Evolutionary conservation across 1,140 invertebrate genomes (phyloP), one percentile per base, ranked within the genome.

Genomic region (Hylyphantes graminicola): DNA sequence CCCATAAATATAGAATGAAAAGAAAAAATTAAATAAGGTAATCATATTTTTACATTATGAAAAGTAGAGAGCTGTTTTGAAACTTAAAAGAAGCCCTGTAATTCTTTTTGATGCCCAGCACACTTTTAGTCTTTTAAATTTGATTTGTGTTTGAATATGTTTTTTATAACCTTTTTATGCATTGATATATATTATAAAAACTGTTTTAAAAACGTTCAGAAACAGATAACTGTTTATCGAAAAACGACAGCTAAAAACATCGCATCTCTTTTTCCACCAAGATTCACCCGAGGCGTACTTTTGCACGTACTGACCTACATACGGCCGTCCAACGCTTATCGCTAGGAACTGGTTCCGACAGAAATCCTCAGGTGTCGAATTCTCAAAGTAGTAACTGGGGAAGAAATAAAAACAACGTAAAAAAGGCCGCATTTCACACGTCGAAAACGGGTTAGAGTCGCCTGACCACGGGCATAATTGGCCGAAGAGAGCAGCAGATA

Each of bases 311-410:
- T 81, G 79, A 81, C 79, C 79, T 81, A 81, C 79, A 81, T 81
- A 81, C 54, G 21, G 10, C 77, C 57, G 35, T 78, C 76, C 76
- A 78, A 78, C 76, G 76, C 76, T 78, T 11, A 21, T 55, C 51
- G n/a, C 72, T 55, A 72, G 54, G 55, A 81, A 81, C 79, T 59
- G 79, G 79, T 81, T 81, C 35, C 54, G 13, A 55, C 55, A 53
- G 59, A 61, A 61, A 73, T 17, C 77, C 77, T 59, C 77, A 53
- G 79, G 79, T 73, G 79, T 81, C 64, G 67, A 73, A 81, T 81
- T 81, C 79, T 81, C 79, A 81, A 81, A 81, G 79, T 81, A 73
- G 79, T 72, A 73, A 81, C 68, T 64, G 35, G 79, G 79, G 63
- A 81, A 81, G 65, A 59, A 70, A 64, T 7, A 54, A 54, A 50